Base-by-base conservation (phyloP, 2,888 invertebrate species). In the Amblyteles armatorius region DNA sequence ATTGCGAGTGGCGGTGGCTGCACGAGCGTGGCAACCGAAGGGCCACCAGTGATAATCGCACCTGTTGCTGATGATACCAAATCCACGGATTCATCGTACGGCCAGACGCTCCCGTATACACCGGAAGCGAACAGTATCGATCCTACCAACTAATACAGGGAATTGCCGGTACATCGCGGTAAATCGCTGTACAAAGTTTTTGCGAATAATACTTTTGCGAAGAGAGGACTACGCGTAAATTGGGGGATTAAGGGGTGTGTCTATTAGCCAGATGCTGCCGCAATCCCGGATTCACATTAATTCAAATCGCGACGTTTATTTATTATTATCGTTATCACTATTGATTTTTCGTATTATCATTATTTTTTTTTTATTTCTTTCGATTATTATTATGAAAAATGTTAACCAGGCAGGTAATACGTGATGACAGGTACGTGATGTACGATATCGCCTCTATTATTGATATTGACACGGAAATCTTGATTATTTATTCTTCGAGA, bases 61-160 rank as follows among this genome's bases (percentile, higher is more conserved):
- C 89, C 90, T 89, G 90, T 89, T 89, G 88, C 89, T 72, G 88
- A 84, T 50, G 33, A 16, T 80, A 85, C 85, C 83, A 87, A 83
- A 82, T 77, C 87, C 71, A 87, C 79, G 79, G 89, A 86, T 85
- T 85, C 90, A 82, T 89, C 90, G 89, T 90, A 90, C 86, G 90
- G 90, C 89, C 88, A 90, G 77, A 89, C 81, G 73, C 89, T 88
- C 67, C 88, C 90, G 69, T 86, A 86, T 77, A 85, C 88, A 13
- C 50, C 55, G 73, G 88, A 87, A 33, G 82, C 74, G 71, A 90
- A 82, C 71, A 87, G 85, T 83, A 86, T 79, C 84, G 84, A 87
- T 73, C 85, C 52, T 57, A 79, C 79, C 71, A 89, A 82, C 89
- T 88, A 86, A 48, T 40, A 48, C 60, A 33, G 13, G 52, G 13